Percentiles rank a stretch among this genome's conserved stretches.
phyloP scores from a whole-genome alignment of 2,113 vertebrate species.

The Eclectus roratus region DNA sequence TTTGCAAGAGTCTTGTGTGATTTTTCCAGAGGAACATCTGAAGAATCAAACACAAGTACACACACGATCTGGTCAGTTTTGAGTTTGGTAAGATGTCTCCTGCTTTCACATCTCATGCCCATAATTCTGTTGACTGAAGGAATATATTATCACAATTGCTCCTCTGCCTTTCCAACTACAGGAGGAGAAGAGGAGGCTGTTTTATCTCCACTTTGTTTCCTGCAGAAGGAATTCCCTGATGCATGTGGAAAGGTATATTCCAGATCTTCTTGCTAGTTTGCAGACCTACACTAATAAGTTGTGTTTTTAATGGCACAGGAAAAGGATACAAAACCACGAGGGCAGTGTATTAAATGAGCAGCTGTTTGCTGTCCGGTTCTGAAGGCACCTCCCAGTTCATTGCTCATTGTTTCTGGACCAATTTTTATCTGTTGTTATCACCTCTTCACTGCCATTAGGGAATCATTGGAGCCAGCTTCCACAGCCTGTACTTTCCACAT shows the following conservation, averaged over 20 bases:
- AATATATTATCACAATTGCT: not conserved
- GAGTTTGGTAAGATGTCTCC: not conserved
- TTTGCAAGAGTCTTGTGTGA: not conserved
- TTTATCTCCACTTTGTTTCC: not conserved
- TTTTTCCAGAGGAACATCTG: not conserved
- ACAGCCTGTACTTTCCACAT: not conserved
- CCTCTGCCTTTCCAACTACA: not conserved
- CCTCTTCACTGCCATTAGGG: not conserved
- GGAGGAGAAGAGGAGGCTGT: not conserved
- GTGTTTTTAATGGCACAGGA: not conserved
- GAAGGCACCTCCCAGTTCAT: not conserved
- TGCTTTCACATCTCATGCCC: not conserved
- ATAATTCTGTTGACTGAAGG: not conserved
- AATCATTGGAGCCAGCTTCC: not conserved
- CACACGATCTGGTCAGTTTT: accelerated
- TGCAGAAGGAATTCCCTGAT: not conserved
- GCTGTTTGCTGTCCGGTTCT: not conserved
- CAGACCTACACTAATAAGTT: not conserved
- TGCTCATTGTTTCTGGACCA: not conserved
- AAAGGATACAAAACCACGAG: not conserved
- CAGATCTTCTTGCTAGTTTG: not conserved
- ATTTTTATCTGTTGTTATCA: not conserved
- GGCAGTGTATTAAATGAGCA: not conserved
- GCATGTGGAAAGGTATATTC: accelerated
- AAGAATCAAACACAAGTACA: not conserved